A percentile compares a stretch with the other conserved stretches of the same genome.
phyloP scores from a whole-genome alignment of 1,140 invertebrate genomes.

The Bombyx mandarina region DNA sequence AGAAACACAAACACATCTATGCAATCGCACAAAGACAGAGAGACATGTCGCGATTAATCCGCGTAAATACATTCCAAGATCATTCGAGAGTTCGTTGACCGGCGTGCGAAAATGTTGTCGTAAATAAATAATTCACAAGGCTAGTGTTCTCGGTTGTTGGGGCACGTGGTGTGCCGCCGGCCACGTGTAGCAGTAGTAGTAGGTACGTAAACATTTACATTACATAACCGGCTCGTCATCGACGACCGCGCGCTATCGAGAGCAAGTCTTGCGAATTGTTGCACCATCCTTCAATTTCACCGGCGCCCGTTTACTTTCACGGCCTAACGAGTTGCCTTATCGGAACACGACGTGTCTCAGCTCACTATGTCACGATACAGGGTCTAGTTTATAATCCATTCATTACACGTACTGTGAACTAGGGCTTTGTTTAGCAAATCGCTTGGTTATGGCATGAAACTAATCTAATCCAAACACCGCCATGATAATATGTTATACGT shows the following conservation, averaged over 20 bases:
- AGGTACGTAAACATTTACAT: conserved; percentile 68
- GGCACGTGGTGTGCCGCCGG: conserved; percentile 49
- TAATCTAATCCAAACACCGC: too few relatives aligned
- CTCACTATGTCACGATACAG: too few relatives aligned
- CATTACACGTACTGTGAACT: too few relatives aligned
- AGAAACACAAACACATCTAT: neutral
- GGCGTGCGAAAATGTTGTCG: conserved; percentile 69
- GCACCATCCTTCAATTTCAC: conserved; percentile 5
- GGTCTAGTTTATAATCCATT: too few relatives aligned
- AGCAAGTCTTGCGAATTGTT: conserved; percentile 36
- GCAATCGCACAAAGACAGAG: conserved; percentile 15
- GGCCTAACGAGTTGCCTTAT: too few relatives aligned
- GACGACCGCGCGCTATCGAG: conserved; percentile 47
- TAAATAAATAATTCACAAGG: conserved; percentile 72
- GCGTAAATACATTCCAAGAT: conserved; percentile 63
- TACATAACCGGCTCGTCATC: conserved; percentile 67
- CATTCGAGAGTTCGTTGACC: conserved; percentile 61
- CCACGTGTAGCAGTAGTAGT: conserved; percentile 59
- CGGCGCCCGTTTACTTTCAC: too few relatives aligned
- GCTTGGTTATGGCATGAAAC: too few relatives aligned
- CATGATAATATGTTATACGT: too few relatives aligned
- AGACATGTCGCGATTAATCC: conserved; percentile 59
- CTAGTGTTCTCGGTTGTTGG: conserved; percentile 56
- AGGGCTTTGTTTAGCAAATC: too few relatives aligned
- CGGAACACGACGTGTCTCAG: too few relatives aligned